These are phyloP conservation scores for Apus apus DNA, from an alignment of 2,113 vertebrate species.

Conservation along the genomic window DNA sequence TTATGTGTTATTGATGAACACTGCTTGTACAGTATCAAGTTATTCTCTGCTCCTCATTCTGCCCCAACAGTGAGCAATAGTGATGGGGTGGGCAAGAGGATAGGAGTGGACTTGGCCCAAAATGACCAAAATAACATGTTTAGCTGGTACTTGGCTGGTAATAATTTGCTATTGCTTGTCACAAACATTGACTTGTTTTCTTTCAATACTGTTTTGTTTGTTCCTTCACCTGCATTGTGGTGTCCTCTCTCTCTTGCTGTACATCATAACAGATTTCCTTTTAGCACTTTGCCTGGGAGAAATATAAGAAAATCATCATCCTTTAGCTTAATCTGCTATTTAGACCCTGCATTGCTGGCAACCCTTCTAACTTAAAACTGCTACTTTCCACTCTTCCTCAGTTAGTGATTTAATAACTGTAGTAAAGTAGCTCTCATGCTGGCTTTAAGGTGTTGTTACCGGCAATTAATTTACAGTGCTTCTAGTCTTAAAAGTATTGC, in stretches of 20 bases:
- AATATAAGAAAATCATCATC: neutral
- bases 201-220: neutral
- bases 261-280: too few species aligned
- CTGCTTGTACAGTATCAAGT: neutral
- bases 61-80: neutral
- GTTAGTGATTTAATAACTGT: neutral
- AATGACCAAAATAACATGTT: neutral
- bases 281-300: neutral
- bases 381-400: neutral
- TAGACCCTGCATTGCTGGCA: neutral
- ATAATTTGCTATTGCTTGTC: neutral
- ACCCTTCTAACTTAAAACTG: neutral
- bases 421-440: neutral
- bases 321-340: neutral
- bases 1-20: neutral
- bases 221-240: neutral
- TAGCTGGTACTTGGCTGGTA: neutral
- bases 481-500: neutral
- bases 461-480: neutral
- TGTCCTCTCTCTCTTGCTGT: accelerated
- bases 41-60: neutral
- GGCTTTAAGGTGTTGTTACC: neutral
- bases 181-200: neutral
- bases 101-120: neutral
- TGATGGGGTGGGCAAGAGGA: accelerated